These are phyloP conservation scores for Scomberomorus guttatus DNA, from an alignment of 2,797 vertebrate species.

Conservation along the genomic window DNA sequence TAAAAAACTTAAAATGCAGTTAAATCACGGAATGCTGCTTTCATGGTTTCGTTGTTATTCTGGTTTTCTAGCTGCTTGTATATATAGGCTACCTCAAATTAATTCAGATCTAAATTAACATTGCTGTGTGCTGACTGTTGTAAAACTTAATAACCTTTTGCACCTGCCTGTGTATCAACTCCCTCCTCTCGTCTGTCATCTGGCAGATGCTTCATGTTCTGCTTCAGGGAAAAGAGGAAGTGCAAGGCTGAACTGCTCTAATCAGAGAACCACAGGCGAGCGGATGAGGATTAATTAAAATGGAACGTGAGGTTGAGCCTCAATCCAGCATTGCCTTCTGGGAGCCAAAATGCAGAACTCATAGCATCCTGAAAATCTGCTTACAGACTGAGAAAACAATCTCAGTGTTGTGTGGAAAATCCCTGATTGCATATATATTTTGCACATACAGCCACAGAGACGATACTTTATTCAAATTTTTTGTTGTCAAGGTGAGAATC, in stretches of 20 bases:
- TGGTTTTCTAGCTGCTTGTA: not conserved
- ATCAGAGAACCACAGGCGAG: conserved; percentile 58
- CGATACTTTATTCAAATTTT: not conserved
- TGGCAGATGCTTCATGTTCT: conserved; percentile 53
- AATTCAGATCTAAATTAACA: conserved; percentile 19
- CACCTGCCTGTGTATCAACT: conserved; percentile 35
- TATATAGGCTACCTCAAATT: not conserved
- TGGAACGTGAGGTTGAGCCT: conserved; percentile 62
- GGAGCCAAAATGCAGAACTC: conserved; percentile 54
- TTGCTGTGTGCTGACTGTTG: conserved; percentile 10
- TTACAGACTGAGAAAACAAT: conserved; percentile 52
- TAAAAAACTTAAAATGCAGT: not conserved
- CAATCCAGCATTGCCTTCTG: conserved; percentile 48
- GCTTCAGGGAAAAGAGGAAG: conserved; percentile 55
- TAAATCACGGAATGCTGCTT: not conserved
- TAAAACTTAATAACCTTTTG: conserved; percentile 38
- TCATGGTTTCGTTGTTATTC: not conserved
- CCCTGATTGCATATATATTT: conserved; percentile 23
- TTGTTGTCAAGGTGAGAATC: not conserved
- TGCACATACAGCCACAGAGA: not conserved
- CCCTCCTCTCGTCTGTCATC: conserved; percentile 19
- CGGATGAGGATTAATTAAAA: conserved; percentile 74
- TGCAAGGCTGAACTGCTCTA: conserved; percentile 43
- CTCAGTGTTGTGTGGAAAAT: conserved; percentile 3
- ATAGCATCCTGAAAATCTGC: conserved; percentile 67